phyloP scores from a whole-genome alignment of 2,888 invertebrate species.

The Drosophila percnosoma region DNA sequence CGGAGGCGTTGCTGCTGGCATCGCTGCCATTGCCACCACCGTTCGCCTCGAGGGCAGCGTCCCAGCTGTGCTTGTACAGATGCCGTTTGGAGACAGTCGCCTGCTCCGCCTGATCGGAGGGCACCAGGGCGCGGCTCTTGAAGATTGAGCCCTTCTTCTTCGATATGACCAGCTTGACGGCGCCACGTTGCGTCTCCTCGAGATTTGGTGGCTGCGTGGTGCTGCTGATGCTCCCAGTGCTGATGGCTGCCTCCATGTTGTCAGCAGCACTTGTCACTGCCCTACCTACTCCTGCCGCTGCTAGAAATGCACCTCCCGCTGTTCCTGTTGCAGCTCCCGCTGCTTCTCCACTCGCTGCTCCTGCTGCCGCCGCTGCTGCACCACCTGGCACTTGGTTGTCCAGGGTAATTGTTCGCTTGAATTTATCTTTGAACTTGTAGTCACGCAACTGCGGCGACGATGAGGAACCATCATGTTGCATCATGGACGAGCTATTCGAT shows the following conservation, averaged over 20 bases:
- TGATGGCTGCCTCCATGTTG: slow-evolving; percentile 65
- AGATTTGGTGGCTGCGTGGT: slow-evolving; percentile 14
- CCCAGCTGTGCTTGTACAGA: slow-evolving; percentile 95
- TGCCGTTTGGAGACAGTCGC: slow-evolving; percentile 90
- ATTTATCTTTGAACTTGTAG: slow-evolving; percentile 84
- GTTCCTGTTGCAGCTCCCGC: slow-evolving; percentile 28
- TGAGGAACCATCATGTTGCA: slow-evolving; percentile 73
- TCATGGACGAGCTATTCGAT: slow-evolving; percentile 60
- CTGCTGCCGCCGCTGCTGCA: slow-evolving; percentile 40
- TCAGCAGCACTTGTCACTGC: slow-evolving; percentile 4
- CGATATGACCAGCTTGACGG: slow-evolving; percentile 89
- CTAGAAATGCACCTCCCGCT: slow-evolving; percentile 13
- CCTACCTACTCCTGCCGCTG: background rate
- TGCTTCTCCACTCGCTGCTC: slow-evolving; percentile 31
- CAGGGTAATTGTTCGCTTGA: slow-evolving; percentile 83
- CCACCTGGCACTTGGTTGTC: slow-evolving; percentile 72
- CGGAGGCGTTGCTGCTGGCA: slow-evolving; percentile 67
- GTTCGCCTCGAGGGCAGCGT: slow-evolving; percentile 88
- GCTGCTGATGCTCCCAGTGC: slow-evolving; percentile 17
- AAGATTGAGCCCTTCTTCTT: slow-evolving; percentile 96
- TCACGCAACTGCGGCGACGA: slow-evolving; percentile 82
- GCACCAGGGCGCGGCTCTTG: slow-evolving; percentile 91
- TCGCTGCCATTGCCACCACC: slow-evolving; percentile 73
- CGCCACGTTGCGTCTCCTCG: slow-evolving; percentile 73
- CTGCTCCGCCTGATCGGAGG: slow-evolving; percentile 82